Base-by-base conservation (phyloP, 2,797 vertebrate genomes). In the Brachymystax lenok region DNA sequence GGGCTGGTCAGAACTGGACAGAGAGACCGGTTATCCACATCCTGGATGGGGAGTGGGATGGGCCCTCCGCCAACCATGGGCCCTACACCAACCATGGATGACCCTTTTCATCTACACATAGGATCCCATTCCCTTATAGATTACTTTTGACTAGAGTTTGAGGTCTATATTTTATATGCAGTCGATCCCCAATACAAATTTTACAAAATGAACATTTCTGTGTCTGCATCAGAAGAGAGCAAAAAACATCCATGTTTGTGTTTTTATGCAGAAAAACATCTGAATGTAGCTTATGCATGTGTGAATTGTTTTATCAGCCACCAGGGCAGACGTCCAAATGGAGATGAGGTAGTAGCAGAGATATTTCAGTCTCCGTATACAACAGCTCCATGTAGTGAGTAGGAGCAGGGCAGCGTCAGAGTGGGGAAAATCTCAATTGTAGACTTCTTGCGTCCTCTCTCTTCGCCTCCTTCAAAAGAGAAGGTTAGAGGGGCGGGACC, bases 1-100 rank as follows among this genome's bases (percentile, higher is more conserved):
- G 90, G 92, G 89, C 79, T 0, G 91, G 91, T 0, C 89, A 79
- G 74, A 28, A 82, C 1, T 75, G 77, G 66, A 79, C 85, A 0
- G 0, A 0, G 0, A 89, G 86, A 75, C 89, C 86, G 0, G 73
- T 82, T 1, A 86, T 6, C 35, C 35, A 35, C 5, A 4, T 35
- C 33, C 16, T 46, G 30, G 67, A 69, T 35, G 33, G 7, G 35
- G 8, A 40, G 40, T 95, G 91, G 91, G 93, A 92, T 1, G 91
- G 94, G 5, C 86, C 93, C 50, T 94, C 93, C 16, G 90, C 93
- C 0, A 94, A 94, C 1, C 95, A 94, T 0, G 93, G 94, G n/a
- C n/a, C n/a, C n/a, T n/a, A n/a, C 16, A 90, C 93, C 0, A 94
- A 94, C 1, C 95, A 94, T 0, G 93, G 94, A 76, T 96, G 89